phyloP scores from a whole-genome alignment of 2,888 invertebrate species.

The Parochlus steinenii region DNA sequence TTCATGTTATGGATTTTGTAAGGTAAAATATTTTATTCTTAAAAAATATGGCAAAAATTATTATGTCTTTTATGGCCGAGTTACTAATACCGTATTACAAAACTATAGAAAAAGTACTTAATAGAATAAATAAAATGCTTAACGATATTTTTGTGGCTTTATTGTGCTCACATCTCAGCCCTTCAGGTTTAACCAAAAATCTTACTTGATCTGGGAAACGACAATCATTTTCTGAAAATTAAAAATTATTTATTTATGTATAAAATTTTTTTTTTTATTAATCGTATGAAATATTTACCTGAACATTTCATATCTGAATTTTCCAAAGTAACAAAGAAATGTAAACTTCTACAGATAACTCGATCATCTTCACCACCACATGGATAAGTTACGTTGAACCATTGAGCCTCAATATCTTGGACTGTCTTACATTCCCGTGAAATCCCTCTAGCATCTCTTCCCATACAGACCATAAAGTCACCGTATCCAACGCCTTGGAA shows the following conservation, averaged over 20 bases:
- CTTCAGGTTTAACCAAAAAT: slow-evolving; percentile 33
- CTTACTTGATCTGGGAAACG: slow-evolving; percentile 47
- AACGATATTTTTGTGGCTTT: background rate
- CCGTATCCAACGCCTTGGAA: slow-evolving; percentile 38
- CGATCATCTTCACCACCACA: slow-evolving; percentile 36
- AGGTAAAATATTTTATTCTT: too few relatives aligned
- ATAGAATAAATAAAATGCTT: too few relatives aligned
- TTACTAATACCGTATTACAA: too few relatives aligned
- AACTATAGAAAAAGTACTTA: too few relatives aligned
- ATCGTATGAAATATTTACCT: slow-evolving; percentile 31
- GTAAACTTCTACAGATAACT: slow-evolving; percentile 32
- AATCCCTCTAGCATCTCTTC: slow-evolving; percentile 29
- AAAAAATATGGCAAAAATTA: too few relatives aligned
- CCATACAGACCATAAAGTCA: slow-evolving; percentile 37
- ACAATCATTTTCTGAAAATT: slow-evolving; percentile 44
- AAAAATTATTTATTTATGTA: slow-evolving; percentile 9
- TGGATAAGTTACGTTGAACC: slow-evolving; percentile 34
- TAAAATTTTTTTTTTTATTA: slow-evolving; percentile 4
- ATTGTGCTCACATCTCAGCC: slow-evolving; percentile 28
- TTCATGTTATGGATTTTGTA: too few relatives aligned
- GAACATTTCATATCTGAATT: slow-evolving; percentile 38
- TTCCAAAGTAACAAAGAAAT: slow-evolving; percentile 34
- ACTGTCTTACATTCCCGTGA: slow-evolving; percentile 34
- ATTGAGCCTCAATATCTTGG: slow-evolving; percentile 28
- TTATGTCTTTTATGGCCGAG: too few relatives aligned